These are phyloP conservation scores for Aurelia coerulea DNA, from an alignment of 30 jellyfish, hydroid and myxozoan species.

Conservation along the genomic window DNA sequence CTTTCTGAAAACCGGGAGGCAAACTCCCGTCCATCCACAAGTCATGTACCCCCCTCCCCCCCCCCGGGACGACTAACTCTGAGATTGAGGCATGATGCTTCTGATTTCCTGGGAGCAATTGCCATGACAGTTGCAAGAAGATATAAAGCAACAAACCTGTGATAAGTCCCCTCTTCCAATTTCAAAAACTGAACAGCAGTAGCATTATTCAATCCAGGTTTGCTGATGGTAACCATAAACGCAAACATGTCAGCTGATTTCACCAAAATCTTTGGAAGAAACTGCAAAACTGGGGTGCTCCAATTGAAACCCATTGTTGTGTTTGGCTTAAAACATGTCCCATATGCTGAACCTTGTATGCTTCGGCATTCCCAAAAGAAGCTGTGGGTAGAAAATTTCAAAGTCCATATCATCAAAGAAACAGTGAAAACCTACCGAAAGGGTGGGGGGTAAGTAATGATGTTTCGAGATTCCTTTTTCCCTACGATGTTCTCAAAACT, in stretches of 20 bases:
- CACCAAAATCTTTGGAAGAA: slow-evolving; percentile 44
- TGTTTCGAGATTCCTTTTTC: too few relatives aligned
- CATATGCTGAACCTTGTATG: slow-evolving; percentile 1
- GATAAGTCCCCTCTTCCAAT: slow-evolving; percentile 13
- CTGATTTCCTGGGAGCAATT: neutral
- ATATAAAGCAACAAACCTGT: slow-evolving; percentile 21
- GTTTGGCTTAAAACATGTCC: slow-evolving; percentile 45
- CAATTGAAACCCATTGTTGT: slow-evolving; percentile 41
- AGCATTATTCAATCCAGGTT: slow-evolving; percentile 29
- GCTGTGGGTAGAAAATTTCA: slow-evolving; percentile 5
- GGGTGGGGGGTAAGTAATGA: too few relatives aligned
- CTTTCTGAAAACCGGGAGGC: too few relatives aligned
- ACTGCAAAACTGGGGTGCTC: slow-evolving; percentile 31
- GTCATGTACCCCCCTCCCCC: too few relatives aligned
- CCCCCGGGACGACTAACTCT: too few relatives aligned
- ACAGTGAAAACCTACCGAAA: too few relatives aligned
- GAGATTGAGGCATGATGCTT: neutral
- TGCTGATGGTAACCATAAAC: slow-evolving; percentile 59
- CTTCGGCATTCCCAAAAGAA: slow-evolving; percentile 61
- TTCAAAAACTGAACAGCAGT: slow-evolving; percentile 54
- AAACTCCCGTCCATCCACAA: too few relatives aligned
- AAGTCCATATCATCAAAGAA: too few relatives aligned
- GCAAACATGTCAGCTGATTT: slow-evolving; percentile 46
- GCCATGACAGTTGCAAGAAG: neutral
- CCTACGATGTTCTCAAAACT: too few relatives aligned